A percentile compares a stretch with the other conserved stretches of the same genome.
Evolutionary conservation across 1,140 invertebrate genomes (phyloP).

Genomic region (Drosophila bocqueti): DNA sequence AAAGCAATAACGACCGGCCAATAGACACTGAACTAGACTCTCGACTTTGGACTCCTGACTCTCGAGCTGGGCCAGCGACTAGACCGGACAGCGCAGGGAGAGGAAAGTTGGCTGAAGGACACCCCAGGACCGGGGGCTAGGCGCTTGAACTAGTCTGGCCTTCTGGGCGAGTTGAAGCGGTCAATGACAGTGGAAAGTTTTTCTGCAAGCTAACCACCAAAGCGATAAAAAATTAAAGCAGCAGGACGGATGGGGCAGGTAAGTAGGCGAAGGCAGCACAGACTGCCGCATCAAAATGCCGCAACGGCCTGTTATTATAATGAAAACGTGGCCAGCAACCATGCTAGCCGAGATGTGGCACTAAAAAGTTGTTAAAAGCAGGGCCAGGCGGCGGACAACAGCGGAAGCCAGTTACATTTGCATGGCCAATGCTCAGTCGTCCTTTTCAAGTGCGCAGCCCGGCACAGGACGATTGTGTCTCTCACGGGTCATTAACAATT

Average conservation of each 20-base stretch:
- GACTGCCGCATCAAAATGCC: constrained; percentile 74
- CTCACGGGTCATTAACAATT: constrained; percentile 44
- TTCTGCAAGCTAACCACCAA: constrained; percentile 70
- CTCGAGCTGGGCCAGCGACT: constrained; percentile 14
- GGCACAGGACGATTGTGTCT: constrained; percentile 6
- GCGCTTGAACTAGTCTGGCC: constrained; percentile 44
- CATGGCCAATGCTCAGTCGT: constrained; percentile 55
- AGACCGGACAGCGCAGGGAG: constrained; percentile 23
- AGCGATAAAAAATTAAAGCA: constrained; percentile 79
- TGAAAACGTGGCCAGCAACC: constrained; percentile 61
- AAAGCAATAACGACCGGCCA: constrained; percentile 77
- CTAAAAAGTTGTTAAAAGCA: constrained; percentile 14
- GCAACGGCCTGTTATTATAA: constrained; percentile 78
- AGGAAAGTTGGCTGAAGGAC: constrained; percentile 66
- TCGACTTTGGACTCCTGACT: constrained; percentile 36
- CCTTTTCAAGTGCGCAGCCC: constrained; percentile 52
- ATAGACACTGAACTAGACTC: constrained; percentile 67
- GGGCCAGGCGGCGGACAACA: constrained; percentile 1
- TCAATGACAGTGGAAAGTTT: constrained; percentile 81
- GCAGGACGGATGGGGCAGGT: constrained; percentile 40
- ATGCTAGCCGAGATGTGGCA: constrained; percentile 18
- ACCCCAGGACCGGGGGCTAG: constrained; percentile 41
- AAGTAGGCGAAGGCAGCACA: background rate
- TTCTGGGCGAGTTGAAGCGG: constrained; percentile 47
- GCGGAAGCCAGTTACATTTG: constrained; percentile 53